phyloP scores from a whole-genome alignment of 1,140 invertebrate genomes.

The Nasonia longicornis region DNA sequence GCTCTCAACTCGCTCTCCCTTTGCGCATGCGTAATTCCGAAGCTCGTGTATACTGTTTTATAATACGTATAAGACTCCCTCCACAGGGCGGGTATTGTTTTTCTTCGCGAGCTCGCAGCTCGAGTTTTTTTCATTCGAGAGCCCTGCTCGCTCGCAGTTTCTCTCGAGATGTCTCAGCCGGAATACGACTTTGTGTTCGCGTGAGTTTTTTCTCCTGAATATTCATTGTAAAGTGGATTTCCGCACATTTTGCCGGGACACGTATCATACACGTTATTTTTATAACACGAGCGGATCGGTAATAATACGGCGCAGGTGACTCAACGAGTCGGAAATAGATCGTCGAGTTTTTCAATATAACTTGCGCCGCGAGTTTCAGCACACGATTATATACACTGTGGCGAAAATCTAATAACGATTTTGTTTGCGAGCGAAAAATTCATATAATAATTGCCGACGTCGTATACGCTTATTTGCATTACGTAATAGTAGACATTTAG shows the following conservation, averaged over 20 bases:
- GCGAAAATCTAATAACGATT: too few species aligned
- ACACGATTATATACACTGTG: too few species aligned
- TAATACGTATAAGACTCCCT: background rate
- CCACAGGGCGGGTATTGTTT: background rate
- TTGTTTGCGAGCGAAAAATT: too few species aligned
- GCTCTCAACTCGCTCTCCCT: conserved; percentile 18
- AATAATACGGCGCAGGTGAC: background rate
- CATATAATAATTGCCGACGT: too few species aligned
- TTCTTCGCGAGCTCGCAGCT: background rate
- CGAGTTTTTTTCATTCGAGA: conserved; percentile 6
- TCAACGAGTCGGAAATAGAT: background rate
- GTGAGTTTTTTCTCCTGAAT: too few species aligned
- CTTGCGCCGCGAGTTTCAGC: too few species aligned
- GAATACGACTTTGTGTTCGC: too few species aligned
- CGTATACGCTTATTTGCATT: too few species aligned
- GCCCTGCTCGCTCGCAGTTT: background rate
- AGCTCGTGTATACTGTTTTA: background rate
- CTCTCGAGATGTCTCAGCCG: too few species aligned
- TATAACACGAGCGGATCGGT: background rate
- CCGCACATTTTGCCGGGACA: background rate
- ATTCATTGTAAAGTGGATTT: too few species aligned
- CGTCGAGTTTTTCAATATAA: background rate
- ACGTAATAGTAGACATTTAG: too few species aligned
- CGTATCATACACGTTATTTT: background rate
- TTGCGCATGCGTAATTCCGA: conserved; percentile 17